phyloP scores from a whole-genome alignment of 2,888 invertebrate genomes.

The Dasypogon diadema region DNA sequence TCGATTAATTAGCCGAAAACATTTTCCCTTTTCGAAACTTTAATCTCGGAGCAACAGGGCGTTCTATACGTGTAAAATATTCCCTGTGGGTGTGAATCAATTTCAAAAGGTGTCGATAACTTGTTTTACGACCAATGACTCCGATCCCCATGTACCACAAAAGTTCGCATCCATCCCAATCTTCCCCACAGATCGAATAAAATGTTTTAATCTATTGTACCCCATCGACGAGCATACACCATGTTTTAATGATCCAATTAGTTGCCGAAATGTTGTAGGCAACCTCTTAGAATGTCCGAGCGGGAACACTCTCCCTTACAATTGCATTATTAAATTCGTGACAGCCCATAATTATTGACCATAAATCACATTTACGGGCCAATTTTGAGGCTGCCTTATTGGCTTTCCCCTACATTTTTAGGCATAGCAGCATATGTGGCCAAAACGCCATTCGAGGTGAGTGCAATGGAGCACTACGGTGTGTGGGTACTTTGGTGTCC shows the following conservation, averaged over 20 bases:
- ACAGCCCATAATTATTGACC: slow-evolving; percentile 37
- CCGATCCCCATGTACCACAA: neutral
- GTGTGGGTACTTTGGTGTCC: slow-evolving; percentile 3
- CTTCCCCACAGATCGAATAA: neutral
- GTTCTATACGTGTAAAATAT: slow-evolving; percentile 3
- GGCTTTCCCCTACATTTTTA: slow-evolving; percentile 12
- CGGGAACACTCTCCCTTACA: slow-evolving; percentile 9
- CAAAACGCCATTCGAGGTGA: neutral
- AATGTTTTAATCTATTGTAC: neutral
- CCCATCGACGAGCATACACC: neutral
- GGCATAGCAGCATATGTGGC: slow-evolving; percentile 13
- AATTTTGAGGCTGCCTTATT: slow-evolving; percentile 19
- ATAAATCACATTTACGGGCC: slow-evolving; percentile 37
- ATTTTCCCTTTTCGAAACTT: neutral
- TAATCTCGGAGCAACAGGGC: neutral
- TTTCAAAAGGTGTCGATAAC: slow-evolving; percentile 27
- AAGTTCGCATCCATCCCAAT: neutral
- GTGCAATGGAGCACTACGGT: neutral
- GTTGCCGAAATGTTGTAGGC: slow-evolving; percentile 1
- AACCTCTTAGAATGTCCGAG: neutral
- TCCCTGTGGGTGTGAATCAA: slow-evolving; percentile 28
- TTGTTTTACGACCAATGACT: slow-evolving; percentile 15
- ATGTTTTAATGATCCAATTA: slow-evolving; percentile 39
- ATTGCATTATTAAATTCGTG: slow-evolving; percentile 45
- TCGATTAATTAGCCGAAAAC: neutral